Conservation (phyloP, 2,888 invertebrate species). For the Tipula lateralis region DNA sequence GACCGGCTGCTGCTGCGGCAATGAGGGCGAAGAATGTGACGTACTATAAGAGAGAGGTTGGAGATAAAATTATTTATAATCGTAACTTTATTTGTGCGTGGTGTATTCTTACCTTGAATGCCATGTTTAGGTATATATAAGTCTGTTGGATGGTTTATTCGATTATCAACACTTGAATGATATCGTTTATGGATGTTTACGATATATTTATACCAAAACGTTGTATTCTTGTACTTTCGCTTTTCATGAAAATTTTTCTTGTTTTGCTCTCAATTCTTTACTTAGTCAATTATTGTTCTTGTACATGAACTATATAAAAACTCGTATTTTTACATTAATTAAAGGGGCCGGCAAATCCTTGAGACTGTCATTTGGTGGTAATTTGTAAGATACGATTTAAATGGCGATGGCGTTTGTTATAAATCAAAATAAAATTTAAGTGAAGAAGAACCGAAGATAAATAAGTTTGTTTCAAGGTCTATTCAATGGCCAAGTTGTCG, state of each 20-base stretch:
- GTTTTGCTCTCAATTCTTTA: not conserved
- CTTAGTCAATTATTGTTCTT: not conserved
- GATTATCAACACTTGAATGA: not conserved
- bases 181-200: not conserved
- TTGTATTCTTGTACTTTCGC: not conserved
- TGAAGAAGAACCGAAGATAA: not conserved
- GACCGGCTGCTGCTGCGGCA: conserved; percentile 29
- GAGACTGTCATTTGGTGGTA: not conserved
- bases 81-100: no score
- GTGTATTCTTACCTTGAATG: not conserved
- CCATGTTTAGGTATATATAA: not conserved
- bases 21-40: not conserved
- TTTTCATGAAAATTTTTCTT: not conserved
- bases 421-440: not conserved
- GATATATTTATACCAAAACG: not conserved
- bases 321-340: not conserved
- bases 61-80: no score
- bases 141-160: not conserved
- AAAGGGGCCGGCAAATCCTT: not conserved
- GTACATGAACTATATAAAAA: no score
- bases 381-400: not conserved
- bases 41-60: not conserved
- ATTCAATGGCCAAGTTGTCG: no score
- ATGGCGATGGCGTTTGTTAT: not conserved
- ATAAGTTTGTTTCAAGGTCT: no score